Evolutionary conservation across 2,797 vertebrate genomes (phyloP), one percentile per base, ranked within the genome.

Genomic region (Ctenochaetus hawaiiensis): DNA sequence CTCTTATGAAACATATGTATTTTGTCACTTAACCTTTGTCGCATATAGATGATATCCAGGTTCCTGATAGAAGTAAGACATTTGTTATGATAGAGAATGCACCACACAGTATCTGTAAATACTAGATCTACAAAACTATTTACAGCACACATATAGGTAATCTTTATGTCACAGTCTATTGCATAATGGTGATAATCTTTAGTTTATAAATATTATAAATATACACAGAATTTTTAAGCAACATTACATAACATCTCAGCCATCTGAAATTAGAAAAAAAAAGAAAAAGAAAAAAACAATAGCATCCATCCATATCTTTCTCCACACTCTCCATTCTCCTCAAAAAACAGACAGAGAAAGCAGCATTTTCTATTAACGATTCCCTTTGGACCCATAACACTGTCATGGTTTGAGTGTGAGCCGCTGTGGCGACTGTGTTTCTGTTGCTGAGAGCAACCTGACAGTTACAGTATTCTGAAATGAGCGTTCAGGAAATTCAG

Each of bases 51-150:
- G 95, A 96, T 96, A 94, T 84, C 94, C 96, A 96, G 96, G 96
- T 95, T 96, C 94, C 95, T 96, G 94, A 95, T 91, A 94, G 95
- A 97, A 96, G 94, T 96, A 97, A 96, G 96, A 98, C 94, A 94
- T 97, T 34, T 96, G 96, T 94, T 92, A 96, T 97, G 96, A 94
- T 94, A 94, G 94, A 95, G 94, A 95, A 96, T 96, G 96, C 95
- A 97, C 94, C 95, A 97, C 95, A 96, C 96, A 95, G 94, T 91
- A 96, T 94, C 94, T 93, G 94, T 94, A 95, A 95, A 94, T 96
- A 96, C 95, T 96, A 96, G 94, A 89, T 94, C 96, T 96, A 95
- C 95, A 97, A 97, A 97, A 95, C 95, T 99, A 98, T 98, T 96
- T 98, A 99, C 97, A 98, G 91, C 93, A 96, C 95, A 95, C 95